Evolutionary conservation across 2,797 vertebrate species (phyloP).

Genomic region (Sebastes taczanowskii): DNA sequence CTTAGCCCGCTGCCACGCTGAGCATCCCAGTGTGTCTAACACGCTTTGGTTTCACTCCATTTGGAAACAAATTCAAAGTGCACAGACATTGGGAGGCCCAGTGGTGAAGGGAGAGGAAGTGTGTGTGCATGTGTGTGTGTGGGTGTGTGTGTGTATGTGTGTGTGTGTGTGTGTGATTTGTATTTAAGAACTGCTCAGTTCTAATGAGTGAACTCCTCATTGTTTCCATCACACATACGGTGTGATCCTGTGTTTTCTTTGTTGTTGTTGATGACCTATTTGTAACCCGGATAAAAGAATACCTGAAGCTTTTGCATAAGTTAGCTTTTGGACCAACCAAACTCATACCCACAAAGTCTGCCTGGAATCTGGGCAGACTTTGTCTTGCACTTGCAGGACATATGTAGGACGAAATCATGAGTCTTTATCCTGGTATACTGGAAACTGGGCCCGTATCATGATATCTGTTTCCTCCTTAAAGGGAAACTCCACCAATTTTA

Average conservation of each 20-base stretch:
- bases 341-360: no score
- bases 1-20: slow-evolving; percentile 39
- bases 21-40: slow-evolving; percentile 68
- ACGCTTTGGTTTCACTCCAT: slow-evolving; percentile 65
- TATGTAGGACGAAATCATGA: neutral
- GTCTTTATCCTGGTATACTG: neutral
- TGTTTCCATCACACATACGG: neutral
- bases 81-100: slow-evolving; percentile 28
- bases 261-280: neutral
- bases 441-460: neutral
- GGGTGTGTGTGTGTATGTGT: no score
- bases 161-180: neutral
- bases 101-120: slow-evolving; percentile 11
- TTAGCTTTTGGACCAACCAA: neutral
- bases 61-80: slow-evolving; percentile 58
- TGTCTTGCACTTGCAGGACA: neutral
- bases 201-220: neutral
- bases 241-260: neutral
- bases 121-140: slow-evolving; percentile 13
- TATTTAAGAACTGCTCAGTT: neutral
- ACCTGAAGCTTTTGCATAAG: neutral
- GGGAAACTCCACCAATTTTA: neutral
- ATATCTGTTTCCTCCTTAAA: neutral
- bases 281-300: neutral
- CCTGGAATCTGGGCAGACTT: no score